These are phyloP conservation scores for Liasis olivaceus DNA, from an alignment of 2,797 vertebrate genomes.

Conservation along the genomic window DNA sequence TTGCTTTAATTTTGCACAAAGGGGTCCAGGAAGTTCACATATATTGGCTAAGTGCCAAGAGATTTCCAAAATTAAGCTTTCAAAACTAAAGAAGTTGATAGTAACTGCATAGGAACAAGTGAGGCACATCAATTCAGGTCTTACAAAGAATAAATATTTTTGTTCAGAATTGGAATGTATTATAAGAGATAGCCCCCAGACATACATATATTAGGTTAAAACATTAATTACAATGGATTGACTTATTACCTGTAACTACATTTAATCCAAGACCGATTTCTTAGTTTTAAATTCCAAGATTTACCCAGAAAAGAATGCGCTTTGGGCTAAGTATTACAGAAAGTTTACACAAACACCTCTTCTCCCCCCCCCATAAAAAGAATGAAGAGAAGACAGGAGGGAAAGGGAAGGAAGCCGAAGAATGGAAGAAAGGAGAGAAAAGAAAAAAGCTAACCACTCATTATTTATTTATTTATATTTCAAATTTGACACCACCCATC, in stretches of 20 bases:
- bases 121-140: not conserved
- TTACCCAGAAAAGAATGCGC: not conserved
- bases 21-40: constrained; percentile 12
- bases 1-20: not conserved
- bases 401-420: too few relatives aligned
- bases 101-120: not conserved
- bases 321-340: not conserved
- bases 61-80: constrained; percentile 14
- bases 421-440: not conserved
- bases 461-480: too few relatives aligned
- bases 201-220: not conserved
- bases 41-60: constrained; percentile 8
- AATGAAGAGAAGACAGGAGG: not conserved
- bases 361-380: not conserved
- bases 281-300: not conserved
- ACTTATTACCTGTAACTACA: not conserved
- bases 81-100: not conserved
- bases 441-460: not conserved
- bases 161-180: not conserved
- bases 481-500: too few relatives aligned
- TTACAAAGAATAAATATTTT: not conserved
- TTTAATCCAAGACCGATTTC: not conserved
- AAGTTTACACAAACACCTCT: not conserved
- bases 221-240: not conserved
- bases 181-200: not conserved